Conservation (phyloP, 1,140 invertebrate genomes). For the Macrocentrus cingulum region DNA sequence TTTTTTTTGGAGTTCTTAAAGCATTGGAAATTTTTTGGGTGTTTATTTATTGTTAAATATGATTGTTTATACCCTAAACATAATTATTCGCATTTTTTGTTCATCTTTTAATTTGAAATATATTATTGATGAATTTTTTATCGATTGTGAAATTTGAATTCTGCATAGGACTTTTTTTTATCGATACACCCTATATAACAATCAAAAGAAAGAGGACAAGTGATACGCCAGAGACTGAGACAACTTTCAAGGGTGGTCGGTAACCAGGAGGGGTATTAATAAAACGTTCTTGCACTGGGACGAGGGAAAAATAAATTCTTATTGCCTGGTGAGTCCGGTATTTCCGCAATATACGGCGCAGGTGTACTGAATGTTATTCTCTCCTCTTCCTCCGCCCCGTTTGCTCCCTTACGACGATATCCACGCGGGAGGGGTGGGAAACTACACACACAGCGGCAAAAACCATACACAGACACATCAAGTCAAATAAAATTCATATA, state of each 20-base stretch:
- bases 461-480: conserved; percentile 6
- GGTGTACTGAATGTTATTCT: conserved; percentile 55
- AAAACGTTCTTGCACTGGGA: conserved; percentile 43
- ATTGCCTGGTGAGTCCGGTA: conserved; percentile 53
- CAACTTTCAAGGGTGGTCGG: conserved; percentile 18
- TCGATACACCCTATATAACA: conserved; percentile 25
- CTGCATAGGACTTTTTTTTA: too few relatives aligned
- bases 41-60: too few relatives aligned
- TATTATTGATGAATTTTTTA: too few relatives aligned
- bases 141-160: too few relatives aligned
- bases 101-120: background rate
- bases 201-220: conserved; percentile 28
- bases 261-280: conserved; percentile 45
- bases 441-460: conserved; percentile 29
- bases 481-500: conserved; percentile 3
- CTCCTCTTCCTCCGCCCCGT: conserved; percentile 24
- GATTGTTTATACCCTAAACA: too few relatives aligned
- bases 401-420: conserved; percentile 12
- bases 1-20: too few relatives aligned
- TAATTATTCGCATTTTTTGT: too few relatives aligned
- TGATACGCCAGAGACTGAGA: conserved; percentile 30
- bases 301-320: conserved; percentile 51
- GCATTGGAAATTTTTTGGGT: too few relatives aligned
- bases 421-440: conserved; percentile 31
- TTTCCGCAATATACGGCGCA: conserved; percentile 58